These are phyloP conservation scores for Pangasius sanitwongsei DNA, from an alignment of 2,797 vertebrate species.

Conservation along the genomic window DNA sequence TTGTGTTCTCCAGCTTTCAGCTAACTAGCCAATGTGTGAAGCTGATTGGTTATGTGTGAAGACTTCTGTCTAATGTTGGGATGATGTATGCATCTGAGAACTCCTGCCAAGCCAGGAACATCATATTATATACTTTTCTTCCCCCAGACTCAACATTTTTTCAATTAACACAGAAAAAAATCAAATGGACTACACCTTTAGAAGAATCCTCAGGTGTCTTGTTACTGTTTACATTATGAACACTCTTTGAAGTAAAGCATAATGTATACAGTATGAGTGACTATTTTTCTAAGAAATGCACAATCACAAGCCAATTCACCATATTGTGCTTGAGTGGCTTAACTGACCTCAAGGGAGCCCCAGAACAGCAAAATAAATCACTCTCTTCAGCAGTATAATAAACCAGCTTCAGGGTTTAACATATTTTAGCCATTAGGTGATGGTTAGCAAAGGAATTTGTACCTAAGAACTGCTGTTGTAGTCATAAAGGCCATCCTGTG, in stretches of 20 bases:
- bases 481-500: not conserved
- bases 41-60: not conserved
- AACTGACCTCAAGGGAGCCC: not conserved
- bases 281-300: not conserved
- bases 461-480: not conserved
- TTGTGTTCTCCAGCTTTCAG: not conserved
- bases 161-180: not conserved
- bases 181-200: not conserved
- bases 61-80: not conserved
- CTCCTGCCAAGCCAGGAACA: not conserved
- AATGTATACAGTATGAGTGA: not conserved
- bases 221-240: not conserved
- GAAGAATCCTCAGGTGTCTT: not conserved
- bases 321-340: not conserved
- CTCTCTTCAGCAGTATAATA: not conserved
- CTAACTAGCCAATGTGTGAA: not conserved
- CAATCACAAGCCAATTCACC: not conserved
- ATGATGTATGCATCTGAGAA: not conserved
- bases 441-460: not conserved
- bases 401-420: not conserved
- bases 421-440: not conserved
- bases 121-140: not conserved
- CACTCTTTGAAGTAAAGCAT: not conserved
- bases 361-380: not conserved
- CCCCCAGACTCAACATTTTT: not conserved